A percentile compares a stretch with the other conserved stretches of the same genome.
Evolutionary conservation across 2,113 vertebrate species (phyloP).

Genomic region (Sus scrofa): T2T-Sscrofa CM000827.6:105878001-105878500

Average conservation of each 20-base stretch:
- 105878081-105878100: neutral
- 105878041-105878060: neutral
- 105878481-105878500: neutral
- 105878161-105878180: neutral
- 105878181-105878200: neutral
- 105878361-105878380: neutral
- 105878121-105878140: neutral
- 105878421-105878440: neutral
- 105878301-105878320: neutral
- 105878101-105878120: neutral
- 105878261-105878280: neutral
- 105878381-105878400: neutral
- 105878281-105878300: neutral
- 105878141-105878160: neutral
- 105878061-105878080: neutral
- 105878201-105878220: neutral
- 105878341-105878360: neutral
- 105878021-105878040: neutral
- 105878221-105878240: neutral
- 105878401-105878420: neutral
- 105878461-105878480: neutral
- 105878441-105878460: neutral
- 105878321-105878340: accelerated
- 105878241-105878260: neutral
- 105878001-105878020: accelerated